These are phyloP conservation scores for Agonum fuliginosum DNA, from an alignment of 2,888 invertebrate genomes.

Conservation along the genomic window DNA sequence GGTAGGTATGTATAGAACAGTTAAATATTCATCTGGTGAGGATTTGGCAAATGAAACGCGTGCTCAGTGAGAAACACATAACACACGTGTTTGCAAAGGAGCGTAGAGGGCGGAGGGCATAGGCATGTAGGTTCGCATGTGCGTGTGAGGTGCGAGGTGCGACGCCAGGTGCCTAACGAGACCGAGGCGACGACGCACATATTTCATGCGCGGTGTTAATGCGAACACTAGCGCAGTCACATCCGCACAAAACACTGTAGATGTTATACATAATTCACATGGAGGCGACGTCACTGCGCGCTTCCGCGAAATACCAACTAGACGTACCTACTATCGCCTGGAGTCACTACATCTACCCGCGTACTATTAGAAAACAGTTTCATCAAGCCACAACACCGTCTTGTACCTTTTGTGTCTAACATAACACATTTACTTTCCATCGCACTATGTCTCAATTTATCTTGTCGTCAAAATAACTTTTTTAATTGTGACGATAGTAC, in stretches of 20 bases:
- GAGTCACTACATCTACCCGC: not conserved
- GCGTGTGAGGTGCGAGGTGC: not conserved
- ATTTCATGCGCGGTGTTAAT: constrained; percentile 46
- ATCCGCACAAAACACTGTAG: constrained; percentile 41
- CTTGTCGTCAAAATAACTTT: not conserved
- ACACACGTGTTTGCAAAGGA: not conserved
- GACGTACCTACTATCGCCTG: not conserved
- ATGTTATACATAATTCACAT: constrained; percentile 51
- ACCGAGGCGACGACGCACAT: constrained; percentile 32
- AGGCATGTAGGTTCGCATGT: not conserved
- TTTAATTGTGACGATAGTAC: too few relatives aligned
- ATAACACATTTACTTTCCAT: not conserved
- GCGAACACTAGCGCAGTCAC: constrained; percentile 43
- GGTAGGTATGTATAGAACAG: not conserved
- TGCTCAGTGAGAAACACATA: too few relatives aligned
- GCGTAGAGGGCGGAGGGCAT: not conserved
- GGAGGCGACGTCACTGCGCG: too few relatives aligned
- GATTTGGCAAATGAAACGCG: not conserved
- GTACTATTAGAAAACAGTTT: constrained; percentile 34
- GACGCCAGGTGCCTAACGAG: constrained; percentile 27
- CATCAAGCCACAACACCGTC: not conserved
- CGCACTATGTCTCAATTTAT: not conserved
- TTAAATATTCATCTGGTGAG: constrained; percentile 4
- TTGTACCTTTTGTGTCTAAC: not conserved
- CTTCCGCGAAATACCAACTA: constrained; percentile 19